Evolutionary conservation across 2,888 invertebrate species (phyloP).

Genomic region (Entomobrya multifasciata): DNA sequence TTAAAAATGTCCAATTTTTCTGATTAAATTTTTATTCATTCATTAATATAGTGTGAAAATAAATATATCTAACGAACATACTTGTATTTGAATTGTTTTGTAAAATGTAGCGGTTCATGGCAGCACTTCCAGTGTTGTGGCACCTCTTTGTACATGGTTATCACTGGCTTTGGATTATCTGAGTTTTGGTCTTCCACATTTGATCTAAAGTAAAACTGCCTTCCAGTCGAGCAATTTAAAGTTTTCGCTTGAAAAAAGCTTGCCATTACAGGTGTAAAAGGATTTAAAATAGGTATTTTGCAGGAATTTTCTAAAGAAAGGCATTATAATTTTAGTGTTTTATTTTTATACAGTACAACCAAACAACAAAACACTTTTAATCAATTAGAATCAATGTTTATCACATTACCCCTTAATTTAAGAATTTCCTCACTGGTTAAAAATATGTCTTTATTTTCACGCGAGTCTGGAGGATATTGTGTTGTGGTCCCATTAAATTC

Average conservation of each 20-base stretch:
- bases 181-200: not conserved
- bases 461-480: not conserved
- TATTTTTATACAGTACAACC: not conserved
- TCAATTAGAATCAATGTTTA: not conserved
- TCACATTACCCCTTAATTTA: not conserved
- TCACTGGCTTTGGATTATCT: not conserved
- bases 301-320: conserved; percentile 40
- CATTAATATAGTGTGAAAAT: not conserved
- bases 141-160: not conserved
- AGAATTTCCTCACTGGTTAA: too few species aligned
- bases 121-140: conserved; percentile 23
- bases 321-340: not conserved
- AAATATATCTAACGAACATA: too few species aligned
- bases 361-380: not conserved
- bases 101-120: conserved; percentile 24
- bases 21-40: too few species aligned
- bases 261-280: conserved; percentile 1
- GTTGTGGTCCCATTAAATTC: not conserved
- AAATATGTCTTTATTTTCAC: too few species aligned
- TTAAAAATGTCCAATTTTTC: too few species aligned
- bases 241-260: not conserved
- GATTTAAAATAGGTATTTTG: conserved; percentile 41
- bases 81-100: not conserved
- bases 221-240: not conserved
- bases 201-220: conserved; percentile 38